Evolutionary conservation across 2,888 invertebrate species (phyloP).

Genomic region (Ecdyonurus torrentis): DNA sequence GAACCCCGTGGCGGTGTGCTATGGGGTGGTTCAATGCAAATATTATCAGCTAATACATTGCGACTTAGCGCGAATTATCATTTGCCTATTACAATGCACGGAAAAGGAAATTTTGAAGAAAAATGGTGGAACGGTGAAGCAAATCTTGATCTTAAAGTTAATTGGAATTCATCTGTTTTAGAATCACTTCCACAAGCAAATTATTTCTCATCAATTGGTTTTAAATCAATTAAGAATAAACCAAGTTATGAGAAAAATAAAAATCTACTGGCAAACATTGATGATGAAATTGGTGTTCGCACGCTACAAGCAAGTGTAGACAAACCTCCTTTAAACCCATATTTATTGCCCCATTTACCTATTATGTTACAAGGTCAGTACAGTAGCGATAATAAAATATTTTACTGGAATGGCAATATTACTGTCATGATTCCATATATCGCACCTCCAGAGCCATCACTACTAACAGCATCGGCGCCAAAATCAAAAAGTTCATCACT

Average conservation of each 20-base stretch:
- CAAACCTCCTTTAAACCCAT: too few species aligned
- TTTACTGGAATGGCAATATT: conserved; percentile 11
- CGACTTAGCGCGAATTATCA: conserved; percentile 8
- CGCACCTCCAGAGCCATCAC: background rate
- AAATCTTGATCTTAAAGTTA: background rate
- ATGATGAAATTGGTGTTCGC: background rate
- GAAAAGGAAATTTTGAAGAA: background rate
- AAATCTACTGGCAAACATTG: conserved; percentile 1
- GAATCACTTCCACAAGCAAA: background rate
- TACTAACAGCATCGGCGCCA: background rate
- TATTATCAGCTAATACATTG: background rate
- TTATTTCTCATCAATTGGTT: background rate
- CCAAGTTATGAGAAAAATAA: too few species aligned
- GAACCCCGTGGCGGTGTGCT: conserved; percentile 1
- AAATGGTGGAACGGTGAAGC: background rate
- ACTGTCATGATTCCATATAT: conserved; percentile 5
- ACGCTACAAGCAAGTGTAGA: too few species aligned
- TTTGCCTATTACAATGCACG: conserved; percentile 5
- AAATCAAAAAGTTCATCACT: too few species aligned
- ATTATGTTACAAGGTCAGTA: conserved; percentile 2
- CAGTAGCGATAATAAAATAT: conserved; percentile 3
- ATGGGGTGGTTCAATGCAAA: conserved; percentile 4
- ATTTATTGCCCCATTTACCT: background rate
- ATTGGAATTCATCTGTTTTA: background rate
- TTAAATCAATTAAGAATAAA: background rate